These are phyloP conservation scores for Alouatta palliata DNA, from an alignment of 2,113 vertebrate species.

Conservation along the genomic window DNA sequence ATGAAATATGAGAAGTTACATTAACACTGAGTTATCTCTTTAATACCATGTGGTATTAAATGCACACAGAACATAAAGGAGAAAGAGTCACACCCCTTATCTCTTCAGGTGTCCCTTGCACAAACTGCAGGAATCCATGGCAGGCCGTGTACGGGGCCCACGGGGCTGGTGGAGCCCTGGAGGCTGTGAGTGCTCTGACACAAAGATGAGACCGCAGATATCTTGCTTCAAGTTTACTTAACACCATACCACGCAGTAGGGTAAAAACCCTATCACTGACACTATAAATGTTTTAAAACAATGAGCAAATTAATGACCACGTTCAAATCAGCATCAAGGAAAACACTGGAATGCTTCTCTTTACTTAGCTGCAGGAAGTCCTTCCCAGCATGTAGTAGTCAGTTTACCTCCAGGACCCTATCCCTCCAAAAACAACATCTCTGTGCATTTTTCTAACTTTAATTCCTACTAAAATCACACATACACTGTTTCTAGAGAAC, in stretches of 20 bases:
- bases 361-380: neutral
- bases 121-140: neutral
- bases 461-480: neutral
- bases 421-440: neutral
- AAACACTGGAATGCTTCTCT: neutral
- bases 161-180: too few species aligned
- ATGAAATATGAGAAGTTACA: neutral
- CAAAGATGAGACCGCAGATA: neutral
- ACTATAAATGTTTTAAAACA: neutral
- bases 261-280: neutral
- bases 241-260: accelerated
- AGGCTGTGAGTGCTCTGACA: neutral
- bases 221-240: neutral
- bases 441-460: neutral
- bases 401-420: neutral
- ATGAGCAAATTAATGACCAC: neutral
- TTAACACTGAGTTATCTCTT: neutral
- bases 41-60: neutral
- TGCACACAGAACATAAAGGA: neutral
- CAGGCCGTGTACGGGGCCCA: accelerated
- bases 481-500: neutral
- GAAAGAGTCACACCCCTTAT: neutral
- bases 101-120: neutral
- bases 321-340: neutral
- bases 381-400: accelerated